phyloP scores from a whole-genome alignment of 2,113 vertebrate species.

The Arvicanthis niloticus region DNA sequence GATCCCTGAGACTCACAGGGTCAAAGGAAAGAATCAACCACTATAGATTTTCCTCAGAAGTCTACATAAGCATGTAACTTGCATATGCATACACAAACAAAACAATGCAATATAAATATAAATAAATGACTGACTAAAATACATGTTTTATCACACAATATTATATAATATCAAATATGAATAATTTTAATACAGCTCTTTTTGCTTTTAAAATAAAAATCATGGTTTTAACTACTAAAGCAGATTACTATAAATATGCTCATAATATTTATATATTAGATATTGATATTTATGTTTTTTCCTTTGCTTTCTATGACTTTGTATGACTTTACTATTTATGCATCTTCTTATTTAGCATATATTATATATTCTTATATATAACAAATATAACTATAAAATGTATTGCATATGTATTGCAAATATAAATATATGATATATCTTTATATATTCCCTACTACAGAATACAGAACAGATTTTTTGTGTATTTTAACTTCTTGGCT shows the following conservation, averaged over 20 bases:
- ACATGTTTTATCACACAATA: background rate
- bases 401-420: background rate
- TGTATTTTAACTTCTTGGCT: constrained; percentile 15
- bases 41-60: background rate
- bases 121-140: background rate
- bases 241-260: background rate
- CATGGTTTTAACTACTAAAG: background rate
- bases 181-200: background rate
- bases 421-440: background rate
- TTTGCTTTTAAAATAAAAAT: background rate
- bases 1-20: background rate
- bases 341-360: background rate
- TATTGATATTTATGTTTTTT: background rate
- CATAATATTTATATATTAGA: background rate
- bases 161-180: background rate
- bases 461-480: background rate
- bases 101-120: background rate
- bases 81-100: background rate
- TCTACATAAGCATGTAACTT: background rate
- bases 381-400: background rate
- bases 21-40: background rate
- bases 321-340: background rate
- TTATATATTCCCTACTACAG: background rate
- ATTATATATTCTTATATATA: background rate
- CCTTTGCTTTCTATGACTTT: background rate